Base-by-base conservation (phyloP, 2,888 invertebrate species). In the Phymatocera aterrima region DNA sequence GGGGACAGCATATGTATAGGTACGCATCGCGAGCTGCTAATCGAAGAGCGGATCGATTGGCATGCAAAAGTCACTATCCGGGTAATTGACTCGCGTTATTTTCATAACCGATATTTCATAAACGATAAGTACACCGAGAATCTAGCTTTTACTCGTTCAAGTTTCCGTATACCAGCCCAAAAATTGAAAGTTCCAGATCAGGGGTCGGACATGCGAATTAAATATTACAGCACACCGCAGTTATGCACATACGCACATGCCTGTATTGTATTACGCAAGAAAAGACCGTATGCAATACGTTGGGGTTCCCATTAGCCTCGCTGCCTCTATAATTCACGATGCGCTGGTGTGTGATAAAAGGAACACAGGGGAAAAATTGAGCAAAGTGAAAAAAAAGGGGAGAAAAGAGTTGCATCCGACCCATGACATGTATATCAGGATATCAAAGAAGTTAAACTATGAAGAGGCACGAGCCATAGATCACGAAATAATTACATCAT, bases 401-500 rank as follows among this genome's bases (percentile, higher is more conserved):
- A 54, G 18, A 54, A 18, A 54, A 21, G 18, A 28, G 28, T 24
- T 64, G 34, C 37, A 64, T 21, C 46, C 46, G 68, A 68, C 68
- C 46, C 21, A 1, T 46, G 31, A 64, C 37, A 8, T 65, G 18
- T 21, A 1, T 77, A 60, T 51, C 51, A 77, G 46, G n/a, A 37
- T 68, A 65, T 28, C 12, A 48, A 51, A 68, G 51, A 68, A 12
- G 68, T 46, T 46, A 8, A 43, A 46, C n/a, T 46, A 6, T 15
- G 15, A 68, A 24, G 28, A 46, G 28, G 24, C 46, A 43, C 46
- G 28, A 24, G 3, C 68, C 34, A n/a, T 46, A 46, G 43, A 18
- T 5, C 18, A 64, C 34, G 46, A 24, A 43, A 68, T 68, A 46
- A 43, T 68, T 43, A 46, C 68, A 40, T 68, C 43, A 68, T 28